Evolutionary conservation across 1,140 invertebrate species (phyloP), one percentile per base, ranked within the genome.

Genomic region (Macrostomum lignano): DNA sequence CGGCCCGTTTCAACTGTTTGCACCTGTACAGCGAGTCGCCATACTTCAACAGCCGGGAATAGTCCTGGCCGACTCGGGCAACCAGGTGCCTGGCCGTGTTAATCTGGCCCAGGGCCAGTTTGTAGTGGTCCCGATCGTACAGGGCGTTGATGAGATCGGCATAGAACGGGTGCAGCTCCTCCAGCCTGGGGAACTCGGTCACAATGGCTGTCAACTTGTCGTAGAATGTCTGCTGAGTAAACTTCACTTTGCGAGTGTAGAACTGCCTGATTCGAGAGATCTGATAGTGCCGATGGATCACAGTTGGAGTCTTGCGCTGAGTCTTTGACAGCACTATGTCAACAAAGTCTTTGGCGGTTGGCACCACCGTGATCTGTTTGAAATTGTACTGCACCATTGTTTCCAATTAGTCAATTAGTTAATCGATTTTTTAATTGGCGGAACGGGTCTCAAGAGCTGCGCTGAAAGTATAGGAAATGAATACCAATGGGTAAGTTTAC

Each of bases 121-220:
- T 98, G 65, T 91, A 98, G 63, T 98, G 88, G 56, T 98, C 86
- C 49, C 86, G 88, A 48, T 96, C 86, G 55, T 96, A 98, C 4
- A 96, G 60, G n/a, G 94, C 76, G 55, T 96, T 96, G 75, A 98
- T 88, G 38, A 98, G 64, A 61, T 98, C 88, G 0, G 86, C 79
- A 63, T 96, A 98, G 57, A 98, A 98, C 1, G 88, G 91, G 67
- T 98, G 91, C 6, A 98, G 74, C 62, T 96, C 71, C 67, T 96
- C 82, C 26, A 96, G 57, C 60, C 94, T 96, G 1, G 88, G 91
- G 60, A 98, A 98, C 46, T 96, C 82, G 47, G 75, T 76, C 39
- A 98, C 72, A 39, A 98, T 94, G 52, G 73, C 67, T 3, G 76
- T 74, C n/a, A 98, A 55, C 47, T 82, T 73, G 49, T 98, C 91